Percentiles rank a stretch among this genome's conserved stretches.
These are phyloP conservation scores for Saguinus midas DNA, from an alignment of 2,113 vertebrate species.

Conservation along the genomic window DNA sequence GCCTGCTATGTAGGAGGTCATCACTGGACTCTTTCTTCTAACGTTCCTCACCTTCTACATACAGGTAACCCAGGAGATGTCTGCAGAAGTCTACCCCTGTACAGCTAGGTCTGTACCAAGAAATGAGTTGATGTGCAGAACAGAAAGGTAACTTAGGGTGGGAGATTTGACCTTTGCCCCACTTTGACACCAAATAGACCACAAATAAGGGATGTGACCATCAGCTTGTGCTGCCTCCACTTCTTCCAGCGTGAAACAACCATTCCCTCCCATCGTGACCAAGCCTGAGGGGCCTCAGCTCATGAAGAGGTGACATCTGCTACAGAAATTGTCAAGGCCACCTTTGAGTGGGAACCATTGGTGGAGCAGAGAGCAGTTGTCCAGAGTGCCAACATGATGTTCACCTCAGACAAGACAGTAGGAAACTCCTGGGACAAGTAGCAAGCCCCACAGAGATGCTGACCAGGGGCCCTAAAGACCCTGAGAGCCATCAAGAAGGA, in stretches of 20 bases:
- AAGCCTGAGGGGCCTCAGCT: neutral
- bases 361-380: neutral
- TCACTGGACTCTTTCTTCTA: neutral
- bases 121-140: neutral
- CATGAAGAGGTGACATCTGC: neutral
- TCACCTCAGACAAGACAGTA: neutral
- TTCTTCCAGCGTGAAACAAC: neutral
- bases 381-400: neutral
- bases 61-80: neutral
- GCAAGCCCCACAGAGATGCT: neutral
- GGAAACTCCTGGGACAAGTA: neutral
- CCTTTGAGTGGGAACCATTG: neutral
- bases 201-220: neutral
- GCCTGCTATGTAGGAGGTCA: neutral
- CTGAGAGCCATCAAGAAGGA: neutral
- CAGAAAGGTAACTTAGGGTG: neutral
- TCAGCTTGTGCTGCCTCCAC: neutral
- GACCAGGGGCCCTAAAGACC: neutral
- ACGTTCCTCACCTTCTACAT: accelerated
- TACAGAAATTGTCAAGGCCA: neutral
- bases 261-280: neutral
- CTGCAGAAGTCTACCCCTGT: neutral
- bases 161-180: neutral
- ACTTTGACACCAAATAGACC: neutral
- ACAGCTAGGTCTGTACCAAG: neutral